Evolutionary conservation across 2,888 invertebrate species (phyloP), one percentile per base, ranked within the genome.

Genomic region (Ptychoptera contaminata): DNA sequence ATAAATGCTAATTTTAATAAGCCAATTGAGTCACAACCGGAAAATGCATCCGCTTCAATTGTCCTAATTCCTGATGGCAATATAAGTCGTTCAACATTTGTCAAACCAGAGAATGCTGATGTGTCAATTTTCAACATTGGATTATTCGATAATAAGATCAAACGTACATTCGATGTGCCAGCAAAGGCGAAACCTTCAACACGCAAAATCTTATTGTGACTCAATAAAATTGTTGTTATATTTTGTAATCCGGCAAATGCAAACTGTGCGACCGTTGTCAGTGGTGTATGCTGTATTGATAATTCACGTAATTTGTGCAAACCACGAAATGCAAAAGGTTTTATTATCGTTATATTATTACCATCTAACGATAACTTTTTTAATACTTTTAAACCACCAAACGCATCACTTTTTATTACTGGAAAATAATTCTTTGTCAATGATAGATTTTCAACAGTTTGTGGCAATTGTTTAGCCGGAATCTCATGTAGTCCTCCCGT

Each of bases 321-420:
- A 9, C 87, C 87, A 29, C 84, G 77, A 64, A 93, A 91, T 43
- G 90, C 85, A 62, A 87, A 86, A 42, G 83, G 82, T 55, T 84
- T 77, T 54, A 92, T 82, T 49, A 76, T 72, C 42, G 81, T 76
- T 52, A 93, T 82, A 62, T 87, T 83, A 69, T 93, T 93, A 52
- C 82, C 82, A 62, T 90, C 87, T 54, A 93, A 72, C 11, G 79
- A 82, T 40, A 94, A 76, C 55, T 87, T 85, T 51, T 82, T 77
- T 48, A 92, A 69, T 48, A 79, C 73, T n/a, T 79, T 73, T 47
- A 90, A 69, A n/a, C 84, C 82, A 31, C 77, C 74, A 62, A 88
- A 88, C 6, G 87, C 84, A 60, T 88, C 87, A 50, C 80, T 80
- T 54, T 81, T 79, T 56, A 88, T 79, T 54, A 80, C 69, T 45